Percentiles rank a stretch among this genome's conserved stretches.
Conservation (phyloP, 2,888 invertebrate genomes). For the Ophion ventricosus region DNA sequence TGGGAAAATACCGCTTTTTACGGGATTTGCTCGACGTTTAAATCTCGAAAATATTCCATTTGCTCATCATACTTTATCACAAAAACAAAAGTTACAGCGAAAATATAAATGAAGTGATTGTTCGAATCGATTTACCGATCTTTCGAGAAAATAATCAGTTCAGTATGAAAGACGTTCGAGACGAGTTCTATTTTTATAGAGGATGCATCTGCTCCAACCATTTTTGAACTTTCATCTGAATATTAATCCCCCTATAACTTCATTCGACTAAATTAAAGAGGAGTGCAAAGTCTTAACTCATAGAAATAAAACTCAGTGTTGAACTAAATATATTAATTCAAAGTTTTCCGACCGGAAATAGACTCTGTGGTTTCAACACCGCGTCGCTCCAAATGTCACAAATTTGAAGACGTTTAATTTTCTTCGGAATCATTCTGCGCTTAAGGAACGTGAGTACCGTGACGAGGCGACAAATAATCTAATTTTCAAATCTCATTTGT, state of each 20-base stretch:
- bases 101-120: neutral
- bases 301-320: too few species aligned
- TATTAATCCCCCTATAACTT: neutral
- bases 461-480: too few species aligned
- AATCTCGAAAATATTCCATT: neutral
- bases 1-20: conserved; percentile 1
- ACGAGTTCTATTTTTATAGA: neutral
- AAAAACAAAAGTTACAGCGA: neutral
- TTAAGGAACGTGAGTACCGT: too few species aligned
- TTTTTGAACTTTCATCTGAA: neutral
- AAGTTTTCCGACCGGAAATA: too few species aligned
- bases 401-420: too few species aligned
- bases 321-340: too few species aligned
- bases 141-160: neutral
- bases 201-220: neutral
- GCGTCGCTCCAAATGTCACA: too few species aligned
- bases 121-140: neutral
- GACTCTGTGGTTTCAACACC: too few species aligned
- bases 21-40: neutral
- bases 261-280: too few species aligned
- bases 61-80: neutral
- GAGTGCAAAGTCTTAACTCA: too few species aligned
- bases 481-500: neutral
- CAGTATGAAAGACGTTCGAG: neutral
- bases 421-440: too few species aligned